Evolutionary conservation across 2,888 invertebrate genomes (phyloP), one percentile per base, ranked within the genome.

Genomic region (Tillus elongatus): DNA sequence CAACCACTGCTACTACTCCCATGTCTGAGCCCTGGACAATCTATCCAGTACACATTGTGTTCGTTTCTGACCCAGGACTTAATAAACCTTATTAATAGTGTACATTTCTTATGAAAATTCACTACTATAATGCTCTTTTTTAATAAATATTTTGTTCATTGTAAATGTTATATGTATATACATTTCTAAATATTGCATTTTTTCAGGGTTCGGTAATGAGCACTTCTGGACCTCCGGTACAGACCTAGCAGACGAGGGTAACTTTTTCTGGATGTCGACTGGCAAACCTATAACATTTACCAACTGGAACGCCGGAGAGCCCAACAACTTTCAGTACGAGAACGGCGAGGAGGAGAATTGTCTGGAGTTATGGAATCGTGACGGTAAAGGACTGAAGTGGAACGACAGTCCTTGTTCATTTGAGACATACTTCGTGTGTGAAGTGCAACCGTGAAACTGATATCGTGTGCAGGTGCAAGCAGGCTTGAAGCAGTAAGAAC

Each of bases 151-250:
- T n/a, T n/a, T n/a, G n/a, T n/a, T n/a, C n/a, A n/a, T n/a, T n/a
- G n/a, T n/a, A n/a, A n/a, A n/a, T n/a, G n/a, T n/a, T n/a, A n/a
- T n/a, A n/a, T n/a, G n/a, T n/a, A n/a, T n/a, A n/a, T n/a, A n/a
- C n/a, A n/a, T n/a, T n/a, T n/a, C n/a, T n/a, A n/a, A n/a, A n/a
- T n/a, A n/a, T n/a, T n/a, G n/a, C n/a, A n/a, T n/a, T n/a, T n/a
- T n/a, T n/a, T 2, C 65, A 87, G 86, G 90, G 35, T 77, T 86
- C 50, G 89, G 89, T 10, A 79, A 87, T 56, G 90, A 91, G 58
- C 90, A 91, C 60, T 91, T 91, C 69, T 91, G 90, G 90, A 89
- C 87, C 40, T 88, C 88, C 4, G 90, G 90, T 51, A 90, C 89
- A 3, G 90, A 90, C 65, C 75, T 89, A 57, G 90, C 89, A 10